Percentiles rank a stretch among this genome's conserved stretches.
Evolutionary conservation across 2,888 invertebrate genomes (phyloP).

Genomic region (Machimus atricapillus): DNA sequence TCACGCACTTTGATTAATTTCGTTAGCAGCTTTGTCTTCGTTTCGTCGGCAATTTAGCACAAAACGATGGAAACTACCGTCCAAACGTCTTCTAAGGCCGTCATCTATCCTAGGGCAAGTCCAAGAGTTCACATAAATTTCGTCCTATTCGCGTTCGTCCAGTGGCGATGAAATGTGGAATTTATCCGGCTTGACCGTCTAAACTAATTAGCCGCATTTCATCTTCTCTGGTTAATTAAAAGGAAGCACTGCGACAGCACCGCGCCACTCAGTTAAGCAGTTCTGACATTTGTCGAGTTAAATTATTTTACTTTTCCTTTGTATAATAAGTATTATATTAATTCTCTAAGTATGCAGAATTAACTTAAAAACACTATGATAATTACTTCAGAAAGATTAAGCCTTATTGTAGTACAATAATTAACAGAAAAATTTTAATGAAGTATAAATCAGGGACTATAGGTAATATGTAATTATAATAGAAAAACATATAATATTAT

Average conservation of each 20-base stretch:
- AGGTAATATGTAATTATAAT: no score
- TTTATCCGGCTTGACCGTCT: not conserved
- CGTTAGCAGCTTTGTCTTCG: not conserved
- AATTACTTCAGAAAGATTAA: no score
- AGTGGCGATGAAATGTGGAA: not conserved
- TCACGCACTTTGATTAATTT: not conserved
- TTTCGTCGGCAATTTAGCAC: not conserved
- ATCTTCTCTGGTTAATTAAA: not conserved
- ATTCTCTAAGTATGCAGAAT: not conserved
- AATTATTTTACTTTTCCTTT: not conserved
- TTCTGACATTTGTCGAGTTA: not conserved
- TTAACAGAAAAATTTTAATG: no score
- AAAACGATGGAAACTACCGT: not conserved
- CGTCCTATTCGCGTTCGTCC: not conserved
- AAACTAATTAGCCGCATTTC: not conserved
- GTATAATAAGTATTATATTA: not conserved
- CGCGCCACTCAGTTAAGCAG: not conserved
- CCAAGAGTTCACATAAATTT: not conserved
- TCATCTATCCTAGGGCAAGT: not conserved
- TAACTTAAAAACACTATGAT: not conserved
- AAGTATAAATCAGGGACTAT: no score
- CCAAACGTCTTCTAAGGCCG: not conserved
- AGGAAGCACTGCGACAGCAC: not conserved
- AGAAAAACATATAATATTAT: no score
- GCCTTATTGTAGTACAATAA: no score